Evolutionary conservation across 2,113 vertebrate genomes (phyloP), one percentile per base, ranked within the genome.

Genomic region (Acinonyx jubatus): DNA sequence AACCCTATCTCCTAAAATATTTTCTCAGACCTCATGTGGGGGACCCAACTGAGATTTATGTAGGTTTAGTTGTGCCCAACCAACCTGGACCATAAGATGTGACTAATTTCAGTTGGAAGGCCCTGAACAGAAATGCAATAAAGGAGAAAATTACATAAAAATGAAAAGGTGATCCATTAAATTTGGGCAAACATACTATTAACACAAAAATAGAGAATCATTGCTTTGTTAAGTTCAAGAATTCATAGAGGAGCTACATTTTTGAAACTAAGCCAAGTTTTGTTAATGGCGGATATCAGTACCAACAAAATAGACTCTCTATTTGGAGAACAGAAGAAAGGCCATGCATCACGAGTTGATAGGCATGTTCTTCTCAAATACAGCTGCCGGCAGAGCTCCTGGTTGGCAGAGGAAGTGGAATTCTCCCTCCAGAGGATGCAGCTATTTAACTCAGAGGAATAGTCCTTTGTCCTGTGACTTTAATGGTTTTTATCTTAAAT

Each of bases 111-210:
- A 45, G 1, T 36, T 69, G 65, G 10, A 50, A 16, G 7, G 31
- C 41, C 13, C 41, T 50, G 16, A 82, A 66, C 68, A 29, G 38
- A 21, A 89, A 76, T 83, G 63, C 50, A 2, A 23, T 95, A 95
- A 94, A 90, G 94, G 48, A 84, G 18, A 95, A 76, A 66, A 89
- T 95, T 38, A 36, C 29, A 36, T 81, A 78, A 84, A 90, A 93
- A 45, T 79, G 69, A 93, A 81, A 90, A 91, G 66, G 31, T 1
- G 7, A 82, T 68, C 38, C 86, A 71, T 50, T 84, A 18, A 80
- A 94, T 95, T 74, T 48, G 78, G 66, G 19, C 57, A 95, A 95
- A 52, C 25, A 76, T 82, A n/a, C 57, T 76, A 4, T 52, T 65
- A 78, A 78, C 48, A 94, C 25, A 71, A 71, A 96, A 91, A 84